Evolutionary conservation across 64 coral and sea anemone genomes (phyloP).

Genomic region (Dendrophyllia cribrosa): DNA sequence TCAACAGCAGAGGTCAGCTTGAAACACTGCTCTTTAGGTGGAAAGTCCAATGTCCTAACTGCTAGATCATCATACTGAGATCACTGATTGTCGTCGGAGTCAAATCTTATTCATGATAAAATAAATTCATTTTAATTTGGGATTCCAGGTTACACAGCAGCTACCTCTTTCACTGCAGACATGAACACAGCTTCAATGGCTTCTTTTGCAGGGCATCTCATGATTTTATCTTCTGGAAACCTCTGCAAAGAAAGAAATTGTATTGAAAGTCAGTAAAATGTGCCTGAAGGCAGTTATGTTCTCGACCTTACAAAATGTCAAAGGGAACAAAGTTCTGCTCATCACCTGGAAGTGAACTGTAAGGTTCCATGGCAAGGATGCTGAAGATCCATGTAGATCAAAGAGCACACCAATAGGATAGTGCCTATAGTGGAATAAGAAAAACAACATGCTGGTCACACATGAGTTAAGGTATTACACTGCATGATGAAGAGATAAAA

Average conservation of each 20-base stretch:
- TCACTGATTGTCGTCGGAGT: no score
- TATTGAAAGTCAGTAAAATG: neutral
- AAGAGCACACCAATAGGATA: slow-evolving; percentile 99
- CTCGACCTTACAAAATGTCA: no score
- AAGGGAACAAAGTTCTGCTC: no score
- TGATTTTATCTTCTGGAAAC: slow-evolving; percentile 95
- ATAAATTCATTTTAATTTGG: neutral
- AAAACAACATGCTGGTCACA: neutral
- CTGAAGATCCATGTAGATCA: slow-evolving; percentile 93
- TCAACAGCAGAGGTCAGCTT: no score
- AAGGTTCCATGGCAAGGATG: slow-evolving; percentile 96
- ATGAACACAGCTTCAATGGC: slow-evolving; percentile 95
- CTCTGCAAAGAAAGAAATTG: slow-evolving; percentile 45
- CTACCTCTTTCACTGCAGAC: slow-evolving; percentile 98
- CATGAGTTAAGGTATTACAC: neutral
- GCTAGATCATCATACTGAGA: no score
- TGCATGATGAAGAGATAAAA: no score
- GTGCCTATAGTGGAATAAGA: slow-evolving; percentile 71
- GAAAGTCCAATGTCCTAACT: no score
- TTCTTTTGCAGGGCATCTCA: slow-evolving; percentile 92
- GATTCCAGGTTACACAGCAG: neutral
- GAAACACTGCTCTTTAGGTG: no score
- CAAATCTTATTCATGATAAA: neutral
- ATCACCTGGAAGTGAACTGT: slow-evolving; percentile 98
- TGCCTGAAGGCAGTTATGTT: no score